A percentile compares a stretch with the other conserved stretches of the same genome.
Evolutionary conservation across 1,140 invertebrate species (phyloP).

Genomic region (Nautilus pompilius): DNA sequence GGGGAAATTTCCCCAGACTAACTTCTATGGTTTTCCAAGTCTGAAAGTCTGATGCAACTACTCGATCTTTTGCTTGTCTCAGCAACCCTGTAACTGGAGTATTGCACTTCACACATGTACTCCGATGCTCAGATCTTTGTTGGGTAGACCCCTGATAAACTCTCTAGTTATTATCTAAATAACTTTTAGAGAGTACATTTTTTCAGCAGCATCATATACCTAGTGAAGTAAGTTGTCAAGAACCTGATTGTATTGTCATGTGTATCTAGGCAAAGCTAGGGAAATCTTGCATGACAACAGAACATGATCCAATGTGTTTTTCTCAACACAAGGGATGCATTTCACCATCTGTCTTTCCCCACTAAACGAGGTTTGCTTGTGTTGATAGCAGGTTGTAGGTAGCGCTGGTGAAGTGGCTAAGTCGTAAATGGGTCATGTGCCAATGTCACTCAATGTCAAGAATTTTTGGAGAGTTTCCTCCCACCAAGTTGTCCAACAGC

Average conservation of each 20-base stretch:
- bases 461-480: background rate
- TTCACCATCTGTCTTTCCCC: background rate
- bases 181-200: no score
- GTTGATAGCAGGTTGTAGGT: background rate
- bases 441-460: background rate
- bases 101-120: no score
- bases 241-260: background rate
- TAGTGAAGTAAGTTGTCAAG: no score
- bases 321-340: background rate
- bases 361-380: background rate
- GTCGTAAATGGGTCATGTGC: background rate
- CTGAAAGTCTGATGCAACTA: no score
- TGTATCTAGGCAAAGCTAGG: background rate
- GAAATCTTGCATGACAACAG: background rate
- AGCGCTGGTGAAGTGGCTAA: background rate
- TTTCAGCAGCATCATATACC: no score
- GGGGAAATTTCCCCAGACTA: no score
- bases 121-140: no score
- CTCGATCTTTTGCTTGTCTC: no score
- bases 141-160: no score
- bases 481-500: background rate
- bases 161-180: no score
- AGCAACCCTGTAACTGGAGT: no score
- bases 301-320: background rate
- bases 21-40: no score